phyloP scores from a whole-genome alignment of 92 coral and sea anemone species.

The Desmophyllum pertusum region DNA sequence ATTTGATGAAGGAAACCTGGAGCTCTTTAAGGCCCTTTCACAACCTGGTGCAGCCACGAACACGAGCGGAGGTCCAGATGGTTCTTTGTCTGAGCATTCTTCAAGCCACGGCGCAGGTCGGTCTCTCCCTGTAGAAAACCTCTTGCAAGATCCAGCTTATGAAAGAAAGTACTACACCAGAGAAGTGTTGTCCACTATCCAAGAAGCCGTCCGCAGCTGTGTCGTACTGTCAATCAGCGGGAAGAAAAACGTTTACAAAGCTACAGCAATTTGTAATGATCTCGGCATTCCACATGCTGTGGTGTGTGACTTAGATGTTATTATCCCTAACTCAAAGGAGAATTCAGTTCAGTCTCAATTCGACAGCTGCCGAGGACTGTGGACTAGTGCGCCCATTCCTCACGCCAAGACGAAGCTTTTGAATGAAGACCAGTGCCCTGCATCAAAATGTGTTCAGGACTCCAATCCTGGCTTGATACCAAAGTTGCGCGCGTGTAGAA shows the following conservation, averaged over 20 bases:
- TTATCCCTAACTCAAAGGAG: slow-evolving; percentile 89
- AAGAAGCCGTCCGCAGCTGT: slow-evolving; percentile 86
- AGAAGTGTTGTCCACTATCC: slow-evolving; percentile 70
- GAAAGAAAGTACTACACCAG: slow-evolving; percentile 67
- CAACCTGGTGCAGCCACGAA: slow-evolving; percentile 26
- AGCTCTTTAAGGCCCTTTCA: slow-evolving; percentile 63
- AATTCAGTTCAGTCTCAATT: slow-evolving; percentile 84
- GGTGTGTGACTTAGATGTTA: slow-evolving; percentile 89
- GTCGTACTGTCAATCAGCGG: slow-evolving; percentile 79
- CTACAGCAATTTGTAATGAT: slow-evolving; percentile 87
- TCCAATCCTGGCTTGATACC: slow-evolving; percentile 66
- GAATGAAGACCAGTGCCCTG: slow-evolving; percentile 87
- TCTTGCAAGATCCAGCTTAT: slow-evolving; percentile 76
- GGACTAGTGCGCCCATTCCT: slow-evolving; percentile 67
- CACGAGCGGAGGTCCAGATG: not conserved
- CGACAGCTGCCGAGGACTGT: slow-evolving; percentile 77
- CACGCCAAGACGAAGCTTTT: slow-evolving; percentile 76
- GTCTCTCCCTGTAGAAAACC: slow-evolving; percentile 41
- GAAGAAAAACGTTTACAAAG: slow-evolving; percentile 88
- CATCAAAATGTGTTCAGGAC: slow-evolving; percentile 80
- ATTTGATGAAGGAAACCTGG: slow-evolving; percentile 79
- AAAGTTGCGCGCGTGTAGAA: slow-evolving; percentile 66
- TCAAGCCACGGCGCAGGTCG: not conserved
- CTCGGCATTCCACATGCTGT: slow-evolving; percentile 83
- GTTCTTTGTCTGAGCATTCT: not conserved